These are phyloP conservation scores for Sisor rabdophorus DNA, from an alignment of 2,113 vertebrate genomes.

Conservation along the genomic window DNA sequence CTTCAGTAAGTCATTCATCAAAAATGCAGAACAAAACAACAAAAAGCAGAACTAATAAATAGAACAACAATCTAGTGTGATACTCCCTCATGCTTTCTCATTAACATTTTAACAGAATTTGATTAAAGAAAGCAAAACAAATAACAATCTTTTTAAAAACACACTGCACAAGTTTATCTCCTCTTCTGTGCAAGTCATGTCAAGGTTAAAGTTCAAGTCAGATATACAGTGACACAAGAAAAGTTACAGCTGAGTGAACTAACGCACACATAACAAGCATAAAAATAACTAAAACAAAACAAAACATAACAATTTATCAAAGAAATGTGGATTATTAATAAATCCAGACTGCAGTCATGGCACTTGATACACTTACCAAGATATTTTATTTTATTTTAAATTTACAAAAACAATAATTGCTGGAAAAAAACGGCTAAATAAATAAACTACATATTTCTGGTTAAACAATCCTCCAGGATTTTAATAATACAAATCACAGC, in stretches of 20 bases:
- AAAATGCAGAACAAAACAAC: constrained; percentile 16
- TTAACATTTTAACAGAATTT: background rate
- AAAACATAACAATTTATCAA: background rate
- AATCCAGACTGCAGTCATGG: constrained; percentile 37
- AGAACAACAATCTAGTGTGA: constrained; percentile 19
- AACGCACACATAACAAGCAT: constrained; percentile 16
- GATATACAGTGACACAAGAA: constrained; percentile 15
- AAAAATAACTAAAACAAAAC: background rate
- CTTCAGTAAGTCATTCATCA: constrained; percentile 28
- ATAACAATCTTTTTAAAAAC: constrained; percentile 13
- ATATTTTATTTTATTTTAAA: constrained; percentile 23
- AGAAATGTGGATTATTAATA: constrained; percentile 15
- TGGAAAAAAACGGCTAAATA: constrained; percentile 36
- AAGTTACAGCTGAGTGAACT: background rate
- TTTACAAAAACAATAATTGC: constrained; percentile 49
- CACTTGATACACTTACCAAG: constrained; percentile 26
- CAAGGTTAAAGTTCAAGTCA: constrained; percentile 20
- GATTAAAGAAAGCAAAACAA: constrained; percentile 16
- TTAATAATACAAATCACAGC: constrained; percentile 17
- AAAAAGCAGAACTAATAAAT: constrained; percentile 26
- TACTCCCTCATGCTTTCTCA: constrained; percentile 15
- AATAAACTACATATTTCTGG: constrained; percentile 42
- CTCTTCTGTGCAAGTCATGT: constrained; percentile 5
- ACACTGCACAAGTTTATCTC: constrained; percentile 20
- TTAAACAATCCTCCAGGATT: constrained; percentile 14